Conservation (phyloP, 2,113 vertebrate genomes). For the Peromyscus californicus region DNA sequence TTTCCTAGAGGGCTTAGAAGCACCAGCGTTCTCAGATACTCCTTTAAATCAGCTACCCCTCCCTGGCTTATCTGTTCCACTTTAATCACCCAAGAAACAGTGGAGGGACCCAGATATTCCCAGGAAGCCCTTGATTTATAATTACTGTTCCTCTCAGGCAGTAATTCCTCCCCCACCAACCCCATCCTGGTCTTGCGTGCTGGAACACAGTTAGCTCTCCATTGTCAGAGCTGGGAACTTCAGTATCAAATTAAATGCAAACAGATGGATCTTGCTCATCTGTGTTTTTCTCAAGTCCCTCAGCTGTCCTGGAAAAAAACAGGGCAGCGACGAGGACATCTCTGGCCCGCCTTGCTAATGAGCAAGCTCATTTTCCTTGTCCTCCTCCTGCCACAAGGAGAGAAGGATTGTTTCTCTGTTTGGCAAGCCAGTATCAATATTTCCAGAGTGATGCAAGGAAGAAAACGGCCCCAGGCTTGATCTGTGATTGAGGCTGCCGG, state of each 20-base stretch:
- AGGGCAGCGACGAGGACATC: not conserved
- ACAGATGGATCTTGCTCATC: conserved; percentile 72
- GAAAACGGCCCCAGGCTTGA: not conserved
- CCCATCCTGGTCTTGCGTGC: conserved; percentile 32
- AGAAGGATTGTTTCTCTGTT: conserved; percentile 53
- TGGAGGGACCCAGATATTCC: conserved; percentile 73
- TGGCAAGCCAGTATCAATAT: conserved; percentile 59
- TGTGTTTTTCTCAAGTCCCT: conserved; percentile 56
- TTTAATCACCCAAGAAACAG: conserved; percentile 81
- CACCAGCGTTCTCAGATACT: conserved; percentile 32
- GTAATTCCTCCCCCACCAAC: conserved; percentile 12
- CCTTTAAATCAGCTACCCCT: conserved; percentile 72
- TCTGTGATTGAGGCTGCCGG: not conserved
- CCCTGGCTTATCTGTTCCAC: conserved; percentile 78
- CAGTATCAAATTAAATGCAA: conserved; percentile 83
- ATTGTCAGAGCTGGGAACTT: conserved; percentile 55
- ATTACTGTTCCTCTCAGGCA: conserved; percentile 61
- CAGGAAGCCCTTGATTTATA: conserved; percentile 77
- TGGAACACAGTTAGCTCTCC: conserved; percentile 50
- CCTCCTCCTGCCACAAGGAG: not conserved
- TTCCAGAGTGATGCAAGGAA: conserved; percentile 38
- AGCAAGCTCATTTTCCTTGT: conserved; percentile 49
- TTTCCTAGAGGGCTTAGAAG: conserved; percentile 63
- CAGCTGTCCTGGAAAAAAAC: conserved; percentile 50
- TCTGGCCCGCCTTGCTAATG: conserved; percentile 47